phyloP scores from a whole-genome alignment of 2,113 vertebrate genomes.

The Eurypyga helias region DNA sequence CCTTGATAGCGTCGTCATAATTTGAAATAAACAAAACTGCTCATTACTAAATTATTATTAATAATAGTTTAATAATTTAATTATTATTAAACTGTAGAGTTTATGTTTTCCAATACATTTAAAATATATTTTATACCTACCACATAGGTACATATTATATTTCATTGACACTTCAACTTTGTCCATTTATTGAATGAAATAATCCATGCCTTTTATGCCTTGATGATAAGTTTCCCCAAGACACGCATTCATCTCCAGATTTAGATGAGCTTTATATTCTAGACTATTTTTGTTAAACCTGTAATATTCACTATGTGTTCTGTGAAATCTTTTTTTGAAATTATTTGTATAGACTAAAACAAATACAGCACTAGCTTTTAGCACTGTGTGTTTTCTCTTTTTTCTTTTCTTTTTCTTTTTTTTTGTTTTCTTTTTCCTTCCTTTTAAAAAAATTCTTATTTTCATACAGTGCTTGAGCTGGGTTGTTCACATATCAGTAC shows the following conservation, averaged over 20 bases:
- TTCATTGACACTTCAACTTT: not conserved
- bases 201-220: not conserved
- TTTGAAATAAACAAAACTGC: not conserved
- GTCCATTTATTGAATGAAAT: not conserved
- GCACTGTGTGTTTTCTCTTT: fast-evolving
- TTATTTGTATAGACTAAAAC: not conserved
- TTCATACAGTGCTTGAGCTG: not conserved
- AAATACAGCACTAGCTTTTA: not conserved
- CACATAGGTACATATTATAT: not conserved
- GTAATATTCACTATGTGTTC: not conserved
- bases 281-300: not conserved
- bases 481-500: not conserved
- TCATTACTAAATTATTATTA: not conserved
- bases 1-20: not conserved
- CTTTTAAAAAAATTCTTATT: not conserved
- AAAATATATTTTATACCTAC: not conserved
- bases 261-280: not conserved
- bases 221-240: not conserved
- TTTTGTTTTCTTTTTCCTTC: too few relatives aligned
- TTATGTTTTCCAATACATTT: not conserved
- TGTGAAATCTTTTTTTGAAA: not conserved
- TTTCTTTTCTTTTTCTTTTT: not conserved
- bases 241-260: not conserved
- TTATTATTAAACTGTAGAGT: not conserved
- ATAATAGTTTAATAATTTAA: too few relatives aligned